Evolutionary conservation across 2,797 vertebrate species (phyloP).

Genomic region (Enteromius radiatus): DNA sequence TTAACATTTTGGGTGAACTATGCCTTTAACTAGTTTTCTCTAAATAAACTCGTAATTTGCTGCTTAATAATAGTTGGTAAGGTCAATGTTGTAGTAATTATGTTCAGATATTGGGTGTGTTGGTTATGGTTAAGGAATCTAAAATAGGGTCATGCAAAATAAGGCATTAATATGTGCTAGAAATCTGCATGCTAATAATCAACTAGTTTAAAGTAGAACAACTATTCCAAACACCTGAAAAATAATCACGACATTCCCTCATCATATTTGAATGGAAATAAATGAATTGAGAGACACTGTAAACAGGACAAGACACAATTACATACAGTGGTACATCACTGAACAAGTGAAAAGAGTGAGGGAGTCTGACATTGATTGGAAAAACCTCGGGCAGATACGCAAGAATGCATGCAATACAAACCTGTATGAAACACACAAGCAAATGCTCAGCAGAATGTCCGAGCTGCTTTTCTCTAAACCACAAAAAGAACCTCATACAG

Average conservation of each 20-base stretch:
- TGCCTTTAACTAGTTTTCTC: background rate
- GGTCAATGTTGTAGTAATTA: background rate
- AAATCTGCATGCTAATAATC: background rate
- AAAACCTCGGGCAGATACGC: background rate
- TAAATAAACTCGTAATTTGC: background rate
- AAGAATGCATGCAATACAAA: background rate
- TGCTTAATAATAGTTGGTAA: background rate
- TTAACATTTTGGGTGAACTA: background rate
- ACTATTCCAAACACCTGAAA: background rate
- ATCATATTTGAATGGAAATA: background rate
- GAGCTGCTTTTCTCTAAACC: background rate
- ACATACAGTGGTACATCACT: background rate
- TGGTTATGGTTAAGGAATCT: no score
- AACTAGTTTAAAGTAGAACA: background rate
- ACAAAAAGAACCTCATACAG: background rate
- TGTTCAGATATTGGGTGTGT: background rate
- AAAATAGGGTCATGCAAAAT: no score
- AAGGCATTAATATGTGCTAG: no score
- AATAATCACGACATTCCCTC: background rate
- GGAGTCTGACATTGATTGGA: background rate
- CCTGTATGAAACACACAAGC: background rate
- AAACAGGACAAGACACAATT: background rate
- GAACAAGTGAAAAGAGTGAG: background rate
- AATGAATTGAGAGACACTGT: background rate
- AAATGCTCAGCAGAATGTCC: background rate